Evolutionary conservation across 1,140 invertebrate genomes (phyloP).

Genomic region (Aradophagus sp.): DNA sequence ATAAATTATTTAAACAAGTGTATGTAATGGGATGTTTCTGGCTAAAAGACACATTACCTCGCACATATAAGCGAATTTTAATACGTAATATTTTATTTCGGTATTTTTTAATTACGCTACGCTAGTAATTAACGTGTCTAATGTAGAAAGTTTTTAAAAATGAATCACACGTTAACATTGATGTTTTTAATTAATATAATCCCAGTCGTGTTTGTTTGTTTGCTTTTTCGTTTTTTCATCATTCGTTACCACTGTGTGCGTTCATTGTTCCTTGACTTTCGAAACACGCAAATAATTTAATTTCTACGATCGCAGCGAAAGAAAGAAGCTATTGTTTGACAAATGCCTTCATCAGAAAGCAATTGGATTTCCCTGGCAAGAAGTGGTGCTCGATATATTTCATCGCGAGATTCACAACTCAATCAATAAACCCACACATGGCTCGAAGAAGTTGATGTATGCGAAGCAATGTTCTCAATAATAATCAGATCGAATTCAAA

Average conservation of each 20-base stretch:
- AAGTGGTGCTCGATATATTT: neutral
- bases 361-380: constrained; percentile 4
- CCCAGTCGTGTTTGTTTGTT: too few relatives aligned
- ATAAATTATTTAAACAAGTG: constrained; percentile 57
- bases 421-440: too few relatives aligned
- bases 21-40: constrained; percentile 51
- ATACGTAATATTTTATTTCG: constrained; percentile 48
- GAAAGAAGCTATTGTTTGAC: too few relatives aligned
- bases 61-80: constrained; percentile 50
- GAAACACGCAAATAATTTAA: too few relatives aligned
- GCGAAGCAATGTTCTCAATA: too few relatives aligned
- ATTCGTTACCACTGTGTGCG: constrained; percentile 7
- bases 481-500: too few relatives aligned
- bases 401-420: neutral
- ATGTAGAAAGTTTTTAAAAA: constrained; percentile 42
- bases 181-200: constrained; percentile 44
- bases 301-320: constrained; percentile 6
- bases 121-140: constrained; percentile 48
- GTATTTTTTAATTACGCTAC: constrained; percentile 45
- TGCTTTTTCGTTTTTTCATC: constrained; percentile 5
- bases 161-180: constrained; percentile 42
- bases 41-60: constrained; percentile 47
- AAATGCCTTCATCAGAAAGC: too few relatives aligned
- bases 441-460: too few relatives aligned
- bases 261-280: neutral